phyloP scores from a whole-genome alignment of 2,797 vertebrate species.

The Fistularia commersonii region DNA sequence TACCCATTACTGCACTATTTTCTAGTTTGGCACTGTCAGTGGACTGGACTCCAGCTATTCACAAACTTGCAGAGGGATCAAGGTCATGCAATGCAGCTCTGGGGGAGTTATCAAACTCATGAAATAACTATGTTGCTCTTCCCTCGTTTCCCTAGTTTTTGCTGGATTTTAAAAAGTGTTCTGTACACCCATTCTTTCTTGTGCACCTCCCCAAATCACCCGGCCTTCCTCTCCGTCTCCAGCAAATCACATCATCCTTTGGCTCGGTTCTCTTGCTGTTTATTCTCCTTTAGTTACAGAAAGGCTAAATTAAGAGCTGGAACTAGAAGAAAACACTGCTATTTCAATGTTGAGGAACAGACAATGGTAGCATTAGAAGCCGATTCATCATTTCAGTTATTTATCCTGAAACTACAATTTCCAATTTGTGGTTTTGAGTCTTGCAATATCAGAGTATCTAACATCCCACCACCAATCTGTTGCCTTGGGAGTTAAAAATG shows the following conservation, averaged over 20 bases:
- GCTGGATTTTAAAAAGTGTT: slow-evolving; percentile 15
- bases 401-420: too few species aligned
- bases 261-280: neutral
- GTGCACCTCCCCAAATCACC: slow-evolving; percentile 6
- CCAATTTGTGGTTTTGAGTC: too few species aligned
- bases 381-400: too few species aligned
- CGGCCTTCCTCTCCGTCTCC: neutral
- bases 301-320: too few species aligned
- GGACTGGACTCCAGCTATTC: slow-evolving; percentile 30
- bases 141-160: slow-evolving; percentile 27
- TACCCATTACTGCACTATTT: slow-evolving; percentile 26
- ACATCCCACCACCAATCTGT: too few species aligned
- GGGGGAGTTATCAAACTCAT: slow-evolving; percentile 20
- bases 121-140: slow-evolving; percentile 26
- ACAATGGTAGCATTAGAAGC: too few species aligned
- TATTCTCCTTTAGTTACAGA: neutral
- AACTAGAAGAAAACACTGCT: neutral
- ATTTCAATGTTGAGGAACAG: too few species aligned
- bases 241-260: neutral
- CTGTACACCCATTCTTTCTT: slow-evolving; percentile 10
- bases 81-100: slow-evolving; percentile 40
- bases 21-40: slow-evolving; percentile 38
- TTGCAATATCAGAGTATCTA: too few species aligned
- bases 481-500: too few species aligned
- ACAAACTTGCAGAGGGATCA: slow-evolving; percentile 14